Percentiles rank a stretch among this genome's conserved stretches.
phyloP scores from a whole-genome alignment of 2,113 vertebrate species.

The Cygnus atratus region DNA sequence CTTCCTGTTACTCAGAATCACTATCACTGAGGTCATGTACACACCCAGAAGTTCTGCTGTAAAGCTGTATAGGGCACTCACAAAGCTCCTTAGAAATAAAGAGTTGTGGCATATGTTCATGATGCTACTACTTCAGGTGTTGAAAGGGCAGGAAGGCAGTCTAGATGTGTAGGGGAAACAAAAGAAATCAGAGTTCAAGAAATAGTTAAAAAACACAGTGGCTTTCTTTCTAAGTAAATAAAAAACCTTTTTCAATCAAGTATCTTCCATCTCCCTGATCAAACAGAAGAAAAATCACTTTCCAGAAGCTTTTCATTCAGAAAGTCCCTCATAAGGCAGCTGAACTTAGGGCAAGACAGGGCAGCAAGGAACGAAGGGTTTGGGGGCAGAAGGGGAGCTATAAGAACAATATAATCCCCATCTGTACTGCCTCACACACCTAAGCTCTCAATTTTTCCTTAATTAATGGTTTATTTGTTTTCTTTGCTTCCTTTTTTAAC shows the following conservation, averaged over 20 bases:
- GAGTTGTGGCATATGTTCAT: background rate
- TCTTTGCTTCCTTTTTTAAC: background rate
- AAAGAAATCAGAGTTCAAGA: background rate
- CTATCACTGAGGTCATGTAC: background rate
- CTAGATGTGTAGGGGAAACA: background rate
- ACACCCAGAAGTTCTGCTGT: background rate
- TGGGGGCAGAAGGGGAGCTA: background rate
- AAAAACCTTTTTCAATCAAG: background rate
- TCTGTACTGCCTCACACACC: background rate
- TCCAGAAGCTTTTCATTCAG: background rate
- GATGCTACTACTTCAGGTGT: background rate
- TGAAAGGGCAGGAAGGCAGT: background rate
- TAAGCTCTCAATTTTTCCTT: background rate
- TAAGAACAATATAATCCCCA: background rate
- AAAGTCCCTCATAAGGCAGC: background rate
- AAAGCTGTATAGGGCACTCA: background rate
- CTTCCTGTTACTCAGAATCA: background rate
- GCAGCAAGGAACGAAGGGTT: background rate
- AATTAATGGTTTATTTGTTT: constrained; percentile 29
- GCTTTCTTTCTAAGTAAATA: background rate
- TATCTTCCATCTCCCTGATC: background rate
- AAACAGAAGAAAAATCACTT: constrained; percentile 1
- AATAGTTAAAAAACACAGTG: background rate
- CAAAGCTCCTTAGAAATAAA: background rate
- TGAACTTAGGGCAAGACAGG: background rate